Conservation (phyloP, 1,140 invertebrate genomes). For the Pogonus chalceus region DNA sequence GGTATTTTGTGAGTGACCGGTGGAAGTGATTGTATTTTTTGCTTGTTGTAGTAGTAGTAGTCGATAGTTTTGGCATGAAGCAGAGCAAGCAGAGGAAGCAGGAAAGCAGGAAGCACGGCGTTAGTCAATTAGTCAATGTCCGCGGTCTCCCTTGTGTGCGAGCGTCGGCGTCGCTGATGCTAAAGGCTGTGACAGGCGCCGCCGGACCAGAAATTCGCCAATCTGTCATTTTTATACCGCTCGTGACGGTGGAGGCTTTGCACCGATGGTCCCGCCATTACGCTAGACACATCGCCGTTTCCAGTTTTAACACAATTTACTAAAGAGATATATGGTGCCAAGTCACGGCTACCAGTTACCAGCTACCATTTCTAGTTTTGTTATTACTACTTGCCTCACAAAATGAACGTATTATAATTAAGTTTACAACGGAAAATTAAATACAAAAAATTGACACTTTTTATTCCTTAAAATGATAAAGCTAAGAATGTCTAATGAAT, state of each 20-base stretch:
- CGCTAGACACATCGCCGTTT: background rate
- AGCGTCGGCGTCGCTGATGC: background rate
- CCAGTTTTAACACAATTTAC: background rate
- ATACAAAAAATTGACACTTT: too few species aligned
- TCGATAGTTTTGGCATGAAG: too few species aligned
- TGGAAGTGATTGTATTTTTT: background rate
- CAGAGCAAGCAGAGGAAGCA: too few species aligned
- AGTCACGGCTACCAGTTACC: background rate
- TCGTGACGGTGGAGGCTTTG: background rate
- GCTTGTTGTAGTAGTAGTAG: background rate
- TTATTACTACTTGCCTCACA: too few species aligned
- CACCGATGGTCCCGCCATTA: background rate
- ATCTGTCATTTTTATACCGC: background rate
- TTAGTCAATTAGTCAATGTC: background rate
- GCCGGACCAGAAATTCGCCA: background rate
- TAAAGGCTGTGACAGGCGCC: background rate
- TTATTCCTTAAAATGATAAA: too few species aligned
- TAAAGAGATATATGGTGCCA: background rate
- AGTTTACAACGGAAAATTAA: too few species aligned
- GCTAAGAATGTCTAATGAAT: too few species aligned
- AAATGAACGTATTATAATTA: too few species aligned
- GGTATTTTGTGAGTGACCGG: background rate
- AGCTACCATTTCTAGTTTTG: too few species aligned
- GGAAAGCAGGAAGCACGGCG: too few species aligned
- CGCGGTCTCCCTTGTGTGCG: background rate